phyloP scores from a whole-genome alignment of 2,888 invertebrate genomes.

The Drosophila rellima region DNA sequence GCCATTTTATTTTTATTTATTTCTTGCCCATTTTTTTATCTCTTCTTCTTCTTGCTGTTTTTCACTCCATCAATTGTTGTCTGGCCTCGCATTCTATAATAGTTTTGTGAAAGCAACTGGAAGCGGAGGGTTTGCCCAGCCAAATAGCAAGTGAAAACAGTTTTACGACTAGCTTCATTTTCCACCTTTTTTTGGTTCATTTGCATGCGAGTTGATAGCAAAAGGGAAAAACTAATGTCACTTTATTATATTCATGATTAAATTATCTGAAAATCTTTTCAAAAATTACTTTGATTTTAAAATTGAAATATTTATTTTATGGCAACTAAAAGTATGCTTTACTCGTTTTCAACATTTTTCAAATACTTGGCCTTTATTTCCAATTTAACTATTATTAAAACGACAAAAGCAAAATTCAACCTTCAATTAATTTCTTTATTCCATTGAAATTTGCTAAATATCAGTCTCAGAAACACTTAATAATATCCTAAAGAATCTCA shows the following conservation, averaged over 20 bases:
- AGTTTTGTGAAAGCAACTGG: conserved; percentile 61
- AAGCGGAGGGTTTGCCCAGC: conserved; percentile 26
- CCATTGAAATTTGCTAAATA: background rate
- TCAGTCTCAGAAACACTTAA: no score
- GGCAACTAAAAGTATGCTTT: conserved; percentile 27
- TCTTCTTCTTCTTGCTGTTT: conserved; percentile 2
- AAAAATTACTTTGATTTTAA: background rate
- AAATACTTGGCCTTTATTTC: background rate
- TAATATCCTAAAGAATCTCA: no score
- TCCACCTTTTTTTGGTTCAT: conserved; percentile 19
- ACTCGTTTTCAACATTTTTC: background rate
- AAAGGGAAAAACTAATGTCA: conserved; percentile 42
- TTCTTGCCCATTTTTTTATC: conserved; percentile 39
- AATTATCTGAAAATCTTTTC: background rate
- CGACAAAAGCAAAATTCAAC: background rate
- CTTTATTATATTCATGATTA: background rate
- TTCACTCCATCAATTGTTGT: conserved; percentile 46
- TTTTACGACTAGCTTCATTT: conserved; percentile 24
- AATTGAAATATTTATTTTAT: background rate
- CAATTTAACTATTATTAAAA: background rate
- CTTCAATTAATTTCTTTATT: no score
- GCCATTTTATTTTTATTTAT: conserved; percentile 41
- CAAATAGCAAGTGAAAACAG: conserved; percentile 59
- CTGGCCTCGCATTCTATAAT: conserved; percentile 47
- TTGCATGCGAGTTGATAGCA: conserved; percentile 37